Conservation (phyloP, 2,113 vertebrate genomes). For the Mormyrus lacerda region DNA sequence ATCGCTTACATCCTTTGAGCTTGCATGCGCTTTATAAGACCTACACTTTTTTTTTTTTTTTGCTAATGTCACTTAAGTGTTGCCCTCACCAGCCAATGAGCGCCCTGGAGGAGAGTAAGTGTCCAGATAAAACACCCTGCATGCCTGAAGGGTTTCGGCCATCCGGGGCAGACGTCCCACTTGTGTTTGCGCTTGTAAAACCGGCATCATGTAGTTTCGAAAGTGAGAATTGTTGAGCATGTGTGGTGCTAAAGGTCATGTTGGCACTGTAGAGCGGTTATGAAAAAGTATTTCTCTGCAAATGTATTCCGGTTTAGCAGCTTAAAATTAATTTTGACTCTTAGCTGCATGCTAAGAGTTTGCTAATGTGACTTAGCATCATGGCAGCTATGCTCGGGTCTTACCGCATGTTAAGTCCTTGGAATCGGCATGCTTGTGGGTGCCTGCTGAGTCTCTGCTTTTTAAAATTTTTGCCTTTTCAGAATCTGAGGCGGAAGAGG, state of each 20-base stretch:
- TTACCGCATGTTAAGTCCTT: background rate
- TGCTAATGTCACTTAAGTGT: slow-evolving; percentile 23
- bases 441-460: background rate
- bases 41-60: background rate
- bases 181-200: background rate
- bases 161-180: background rate
- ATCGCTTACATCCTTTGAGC: slow-evolving; percentile 16
- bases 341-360: background rate
- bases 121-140: background rate
- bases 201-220: background rate
- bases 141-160: background rate
- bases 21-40: slow-evolving; percentile 40
- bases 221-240: background rate
- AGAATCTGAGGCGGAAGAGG: slow-evolving; percentile 4
- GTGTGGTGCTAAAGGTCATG: background rate
- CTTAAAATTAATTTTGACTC: background rate
- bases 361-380: background rate
- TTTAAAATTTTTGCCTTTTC: background rate
- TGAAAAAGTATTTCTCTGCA: background rate
- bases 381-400: background rate
- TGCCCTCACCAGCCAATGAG: background rate
- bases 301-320: background rate
- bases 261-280: background rate
- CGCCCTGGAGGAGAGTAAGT: background rate
- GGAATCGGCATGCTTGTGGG: background rate